Percentiles rank a stretch among this genome's conserved stretches.
These are phyloP conservation scores for Choloepus hoffmanni DNA, from an alignment of 2,113 vertebrate genomes.

Conservation along the genomic window DNA sequence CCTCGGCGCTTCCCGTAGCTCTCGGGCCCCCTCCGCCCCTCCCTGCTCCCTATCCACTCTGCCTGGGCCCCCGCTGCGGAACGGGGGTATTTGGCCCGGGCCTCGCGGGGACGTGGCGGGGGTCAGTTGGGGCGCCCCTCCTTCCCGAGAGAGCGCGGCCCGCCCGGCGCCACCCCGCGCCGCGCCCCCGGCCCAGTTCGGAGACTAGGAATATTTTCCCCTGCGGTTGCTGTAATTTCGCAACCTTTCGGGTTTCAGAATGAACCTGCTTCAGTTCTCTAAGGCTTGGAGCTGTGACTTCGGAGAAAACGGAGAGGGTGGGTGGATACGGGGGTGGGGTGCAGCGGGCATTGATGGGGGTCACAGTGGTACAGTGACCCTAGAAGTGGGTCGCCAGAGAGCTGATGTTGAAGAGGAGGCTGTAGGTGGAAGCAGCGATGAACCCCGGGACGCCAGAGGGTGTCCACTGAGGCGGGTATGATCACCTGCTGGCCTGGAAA, in stretches of 20 bases:
- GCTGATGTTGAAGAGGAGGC: background rate
- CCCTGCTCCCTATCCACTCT: background rate
- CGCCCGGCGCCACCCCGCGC: background rate
- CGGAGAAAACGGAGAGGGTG: background rate
- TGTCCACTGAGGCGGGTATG: background rate
- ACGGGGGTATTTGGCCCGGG: fast-evolving
- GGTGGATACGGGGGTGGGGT: background rate
- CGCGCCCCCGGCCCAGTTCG: fast-evolving
- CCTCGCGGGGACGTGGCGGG: background rate
- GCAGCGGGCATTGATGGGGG: background rate
- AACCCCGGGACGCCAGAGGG: background rate
- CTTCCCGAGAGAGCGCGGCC: background rate
- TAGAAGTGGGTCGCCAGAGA: background rate
- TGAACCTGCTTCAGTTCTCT: background rate
- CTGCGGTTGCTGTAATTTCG: background rate
- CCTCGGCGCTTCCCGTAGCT: background rate
- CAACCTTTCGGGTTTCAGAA: background rate
- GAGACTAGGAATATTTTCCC: background rate
- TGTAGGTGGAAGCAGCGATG: background rate
- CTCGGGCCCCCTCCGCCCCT: background rate
- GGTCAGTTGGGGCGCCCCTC: fast-evolving
- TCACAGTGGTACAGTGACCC: background rate
- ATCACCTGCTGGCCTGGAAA: background rate
- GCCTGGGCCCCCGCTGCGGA: background rate
- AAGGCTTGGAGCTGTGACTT: background rate